Percentiles rank a stretch among this genome's conserved stretches.
Evolutionary conservation across 2,797 vertebrate species (phyloP).

Genomic region (Hippocampus kuda): DNA sequence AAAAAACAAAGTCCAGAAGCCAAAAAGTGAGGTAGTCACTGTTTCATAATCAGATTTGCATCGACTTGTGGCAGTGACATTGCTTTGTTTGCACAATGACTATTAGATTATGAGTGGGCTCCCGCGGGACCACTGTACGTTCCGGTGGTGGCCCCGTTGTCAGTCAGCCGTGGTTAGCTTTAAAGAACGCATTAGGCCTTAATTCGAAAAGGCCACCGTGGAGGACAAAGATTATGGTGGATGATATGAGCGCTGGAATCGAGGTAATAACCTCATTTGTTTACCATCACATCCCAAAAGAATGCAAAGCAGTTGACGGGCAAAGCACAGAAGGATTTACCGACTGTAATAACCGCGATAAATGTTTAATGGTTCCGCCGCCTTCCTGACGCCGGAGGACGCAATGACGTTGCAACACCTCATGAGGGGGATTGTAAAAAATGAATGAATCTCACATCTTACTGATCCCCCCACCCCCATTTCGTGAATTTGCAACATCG

Average conservation of each 20-base stretch:
- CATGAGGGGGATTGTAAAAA: conserved; percentile 44
- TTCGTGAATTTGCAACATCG: conserved; percentile 28
- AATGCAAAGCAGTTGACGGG: conserved; percentile 40
- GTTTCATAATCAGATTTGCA: neutral
- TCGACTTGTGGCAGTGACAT: conserved; percentile 3
- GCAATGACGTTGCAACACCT: conserved; percentile 24
- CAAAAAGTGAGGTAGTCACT: neutral
- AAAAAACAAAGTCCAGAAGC: neutral
- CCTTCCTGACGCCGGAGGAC: conserved; percentile 33
- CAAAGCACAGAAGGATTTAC: conserved; percentile 48
- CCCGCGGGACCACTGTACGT: neutral
- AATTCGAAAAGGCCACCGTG: conserved; percentile 1
- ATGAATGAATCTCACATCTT: conserved; percentile 47
- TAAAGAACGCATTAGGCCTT: neutral
- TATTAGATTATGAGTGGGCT: neutral
- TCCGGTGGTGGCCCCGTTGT: neutral
- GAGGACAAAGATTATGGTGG: conserved; percentile 52
- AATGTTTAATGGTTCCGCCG: conserved; percentile 54
- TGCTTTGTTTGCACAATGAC: conserved; percentile 2
- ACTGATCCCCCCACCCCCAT: conserved; percentile 27
- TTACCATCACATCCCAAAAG: conserved; percentile 48
- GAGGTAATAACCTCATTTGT: conserved; percentile 56
- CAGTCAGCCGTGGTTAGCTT: neutral
- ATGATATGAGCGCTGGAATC: conserved; percentile 41
- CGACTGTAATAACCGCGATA: conserved; percentile 56